These are phyloP conservation scores for Perca schrenkii DNA, from an alignment of 2,113 vertebrate genomes.

Conservation along the genomic window DNA sequence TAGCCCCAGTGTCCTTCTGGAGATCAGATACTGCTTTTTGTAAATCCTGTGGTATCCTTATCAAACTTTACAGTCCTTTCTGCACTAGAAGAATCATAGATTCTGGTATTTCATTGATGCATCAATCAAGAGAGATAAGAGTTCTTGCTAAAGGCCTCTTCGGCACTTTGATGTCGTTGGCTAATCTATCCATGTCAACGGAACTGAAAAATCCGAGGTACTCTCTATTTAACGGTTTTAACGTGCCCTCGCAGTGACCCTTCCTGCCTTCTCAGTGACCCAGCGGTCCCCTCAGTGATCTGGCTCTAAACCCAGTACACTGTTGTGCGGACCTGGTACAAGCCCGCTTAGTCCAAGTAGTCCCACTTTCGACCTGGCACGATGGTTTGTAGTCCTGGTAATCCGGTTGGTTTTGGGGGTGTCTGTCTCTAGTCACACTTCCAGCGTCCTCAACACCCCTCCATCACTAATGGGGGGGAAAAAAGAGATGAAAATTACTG, in stretches of 20 bases:
- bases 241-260: slow-evolving; percentile 25
- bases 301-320: slow-evolving; percentile 5
- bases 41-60: slow-evolving; percentile 8
- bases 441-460: slow-evolving; percentile 4
- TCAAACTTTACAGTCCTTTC: not conserved
- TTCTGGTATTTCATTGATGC: not conserved
- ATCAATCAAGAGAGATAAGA: not conserved
- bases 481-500: not conserved
- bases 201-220: not conserved
- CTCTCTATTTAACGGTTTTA: not conserved
- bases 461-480: not conserved
- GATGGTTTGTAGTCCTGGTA: not conserved
- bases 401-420: slow-evolving; percentile 11
- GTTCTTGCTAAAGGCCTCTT: not conserved
- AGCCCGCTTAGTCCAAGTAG: not conserved
- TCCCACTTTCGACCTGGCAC: not conserved
- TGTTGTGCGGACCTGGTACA: not conserved
- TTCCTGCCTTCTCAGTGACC: slow-evolving; percentile 12
- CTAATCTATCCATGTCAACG: not conserved
- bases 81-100: not conserved
- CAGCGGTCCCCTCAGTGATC: slow-evolving; percentile 1
- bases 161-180: not conserved
- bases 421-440: not conserved
- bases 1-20: not conserved
- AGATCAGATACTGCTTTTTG: slow-evolving; percentile 6